Evolutionary conservation across 2,888 invertebrate species (phyloP).

Genomic region (Pristionchus japonicus): DNA sequence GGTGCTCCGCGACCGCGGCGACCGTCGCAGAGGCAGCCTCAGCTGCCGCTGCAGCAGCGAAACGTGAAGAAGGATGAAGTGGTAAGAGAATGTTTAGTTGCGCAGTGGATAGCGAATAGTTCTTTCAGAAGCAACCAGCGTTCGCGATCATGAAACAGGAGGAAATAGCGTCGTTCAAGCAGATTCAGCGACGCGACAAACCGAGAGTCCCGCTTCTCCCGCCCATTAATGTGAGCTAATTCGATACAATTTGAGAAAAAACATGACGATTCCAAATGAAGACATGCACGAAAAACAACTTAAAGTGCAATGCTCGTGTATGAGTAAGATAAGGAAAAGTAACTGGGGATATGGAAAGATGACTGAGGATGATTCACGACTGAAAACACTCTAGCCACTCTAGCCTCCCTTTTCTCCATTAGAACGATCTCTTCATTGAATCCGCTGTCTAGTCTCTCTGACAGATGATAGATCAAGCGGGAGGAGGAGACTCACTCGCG

Average conservation of each 20-base stretch:
- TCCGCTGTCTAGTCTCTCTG: too few species aligned
- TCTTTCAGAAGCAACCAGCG: neutral
- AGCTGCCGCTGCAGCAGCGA: neutral
- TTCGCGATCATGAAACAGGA: slow-evolving; percentile 25
- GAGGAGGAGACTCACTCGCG: neutral
- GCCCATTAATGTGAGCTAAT: neutral
- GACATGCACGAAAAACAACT: too few species aligned
- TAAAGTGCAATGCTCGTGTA: too few species aligned
- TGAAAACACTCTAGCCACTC: neutral
- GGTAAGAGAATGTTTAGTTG: too few species aligned
- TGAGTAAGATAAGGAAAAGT: neutral
- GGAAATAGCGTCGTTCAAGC: neutral
- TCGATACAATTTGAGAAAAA: too few species aligned
- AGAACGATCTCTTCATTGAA: too few species aligned
- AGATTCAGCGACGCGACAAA: neutral
- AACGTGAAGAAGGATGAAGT: neutral
- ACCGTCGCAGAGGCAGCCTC: neutral
- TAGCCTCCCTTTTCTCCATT: neutral
- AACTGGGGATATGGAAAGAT: neutral
- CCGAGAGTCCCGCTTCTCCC: neutral
- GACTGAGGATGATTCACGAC: neutral
- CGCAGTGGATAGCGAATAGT: too few species aligned
- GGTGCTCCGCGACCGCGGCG: neutral
- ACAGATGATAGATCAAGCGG: too few species aligned
- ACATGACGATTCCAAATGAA: too few species aligned